phyloP scores from a whole-genome alignment of 2,113 vertebrate species.

The Donacobius atricapilla region DNA sequence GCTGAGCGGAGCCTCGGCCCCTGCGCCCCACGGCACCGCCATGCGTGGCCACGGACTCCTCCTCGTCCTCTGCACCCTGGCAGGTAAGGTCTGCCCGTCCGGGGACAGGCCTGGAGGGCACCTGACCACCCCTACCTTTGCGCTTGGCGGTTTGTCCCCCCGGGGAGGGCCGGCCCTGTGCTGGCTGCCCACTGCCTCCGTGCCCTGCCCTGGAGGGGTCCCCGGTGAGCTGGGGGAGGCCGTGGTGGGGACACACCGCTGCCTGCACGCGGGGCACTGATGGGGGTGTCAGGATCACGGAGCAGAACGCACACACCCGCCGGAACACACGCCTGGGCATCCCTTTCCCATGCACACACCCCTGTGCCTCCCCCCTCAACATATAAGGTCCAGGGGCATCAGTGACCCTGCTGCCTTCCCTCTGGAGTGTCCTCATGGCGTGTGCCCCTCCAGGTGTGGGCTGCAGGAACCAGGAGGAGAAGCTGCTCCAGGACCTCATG shows the following conservation, averaged over 20 bases:
- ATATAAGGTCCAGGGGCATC: accelerated
- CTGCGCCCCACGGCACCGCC: neutral
- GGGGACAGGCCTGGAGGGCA: neutral
- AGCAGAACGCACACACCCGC: accelerated
- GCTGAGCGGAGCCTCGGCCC: neutral
- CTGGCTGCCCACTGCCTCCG: neutral
- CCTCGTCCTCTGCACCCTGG: neutral
- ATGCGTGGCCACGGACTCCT: slow-evolving; percentile 1
- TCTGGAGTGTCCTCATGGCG: neutral
- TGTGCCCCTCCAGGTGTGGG: slow-evolving; percentile 17
- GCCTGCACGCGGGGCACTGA: accelerated
- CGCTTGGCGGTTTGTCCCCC: neutral
- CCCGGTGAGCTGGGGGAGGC: neutral
- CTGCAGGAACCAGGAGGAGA: slow-evolving; percentile 84
- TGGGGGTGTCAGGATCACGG: accelerated
- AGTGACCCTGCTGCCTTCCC: accelerated
- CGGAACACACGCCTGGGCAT: accelerated
- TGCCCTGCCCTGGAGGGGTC: neutral
- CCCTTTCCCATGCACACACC: too few species aligned
- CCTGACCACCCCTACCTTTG: neutral
- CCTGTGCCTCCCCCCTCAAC: accelerated
- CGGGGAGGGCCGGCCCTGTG: neutral
- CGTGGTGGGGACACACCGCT: accelerated
- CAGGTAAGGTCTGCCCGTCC: slow-evolving; percentile 9
- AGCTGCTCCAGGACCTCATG: slow-evolving; percentile 86